Evolutionary conservation across 2,888 invertebrate species (phyloP).

Genomic region (Oxycera nigricornis): DNA sequence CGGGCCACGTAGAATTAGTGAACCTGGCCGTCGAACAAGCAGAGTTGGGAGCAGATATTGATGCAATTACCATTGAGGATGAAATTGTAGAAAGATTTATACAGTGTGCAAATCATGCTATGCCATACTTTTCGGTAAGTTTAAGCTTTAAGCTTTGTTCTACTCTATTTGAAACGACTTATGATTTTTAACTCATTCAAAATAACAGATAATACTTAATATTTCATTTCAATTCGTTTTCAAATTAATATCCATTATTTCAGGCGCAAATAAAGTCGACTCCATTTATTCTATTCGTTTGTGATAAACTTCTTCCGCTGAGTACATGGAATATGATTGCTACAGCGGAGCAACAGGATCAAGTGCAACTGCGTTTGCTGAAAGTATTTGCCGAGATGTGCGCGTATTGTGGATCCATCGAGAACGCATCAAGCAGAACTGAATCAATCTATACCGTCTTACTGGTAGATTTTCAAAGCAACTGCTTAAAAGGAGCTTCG

Average conservation of each 20-base stretch:
- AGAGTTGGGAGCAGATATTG: conserved; percentile 75
- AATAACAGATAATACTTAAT: background rate
- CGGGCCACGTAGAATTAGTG: conserved; percentile 86
- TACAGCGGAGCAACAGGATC: conserved; percentile 67
- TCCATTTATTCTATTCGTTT: conserved; percentile 83
- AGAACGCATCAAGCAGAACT: conserved; percentile 76
- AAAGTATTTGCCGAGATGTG: conserved; percentile 88
- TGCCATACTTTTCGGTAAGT: conserved; percentile 88
- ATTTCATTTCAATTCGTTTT: background rate
- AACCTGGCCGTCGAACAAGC: conserved; percentile 86
- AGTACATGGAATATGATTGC: conserved; percentile 71
- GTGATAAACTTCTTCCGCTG: conserved; percentile 81
- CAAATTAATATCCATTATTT: conserved; percentile 44
- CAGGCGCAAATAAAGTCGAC: conserved; percentile 87
- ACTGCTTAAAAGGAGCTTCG: background rate
- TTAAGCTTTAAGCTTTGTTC: background rate
- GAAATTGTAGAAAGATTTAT: conserved; percentile 81
- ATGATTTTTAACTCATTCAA: background rate
- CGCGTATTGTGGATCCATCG: conserved; percentile 77
- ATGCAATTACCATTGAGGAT: conserved; percentile 64
- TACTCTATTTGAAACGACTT: background rate
- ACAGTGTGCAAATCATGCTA: conserved; percentile 84
- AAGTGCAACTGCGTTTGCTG: conserved; percentile 78
- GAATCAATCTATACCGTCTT: conserved; percentile 79
- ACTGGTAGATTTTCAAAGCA: conserved; percentile 68